Conservation (phyloP, 2,888 invertebrate genomes). For the Melanostoma scalare region DNA sequence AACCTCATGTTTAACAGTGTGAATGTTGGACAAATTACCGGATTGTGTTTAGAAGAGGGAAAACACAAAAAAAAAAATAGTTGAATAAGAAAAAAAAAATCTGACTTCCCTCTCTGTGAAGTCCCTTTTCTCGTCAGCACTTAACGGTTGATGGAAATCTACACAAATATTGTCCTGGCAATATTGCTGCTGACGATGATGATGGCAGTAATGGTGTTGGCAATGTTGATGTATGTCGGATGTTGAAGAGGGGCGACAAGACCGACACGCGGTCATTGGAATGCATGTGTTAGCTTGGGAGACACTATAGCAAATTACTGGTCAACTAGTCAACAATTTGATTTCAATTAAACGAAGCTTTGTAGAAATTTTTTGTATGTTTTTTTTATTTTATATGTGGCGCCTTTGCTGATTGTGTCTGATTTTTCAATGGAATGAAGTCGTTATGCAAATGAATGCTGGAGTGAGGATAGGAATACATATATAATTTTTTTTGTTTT, state of each 20-base stretch:
- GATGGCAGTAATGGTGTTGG: slow-evolving; percentile 21
- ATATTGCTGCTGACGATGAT: slow-evolving; percentile 33
- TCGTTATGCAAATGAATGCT: slow-evolving; percentile 55
- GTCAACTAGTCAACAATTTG: slow-evolving; percentile 67
- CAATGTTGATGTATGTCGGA: neutral
- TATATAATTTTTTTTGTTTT: slow-evolving; percentile 13
- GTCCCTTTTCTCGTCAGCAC: slow-evolving; percentile 55
- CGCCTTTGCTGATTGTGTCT: slow-evolving; percentile 39
- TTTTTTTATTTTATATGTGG: neutral
- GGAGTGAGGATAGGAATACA: slow-evolving; percentile 14
- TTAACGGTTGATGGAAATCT: slow-evolving; percentile 66
- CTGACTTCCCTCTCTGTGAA: neutral
- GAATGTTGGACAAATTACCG: slow-evolving; percentile 52
- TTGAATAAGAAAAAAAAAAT: neutral
- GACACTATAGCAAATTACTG: slow-evolving; percentile 52
- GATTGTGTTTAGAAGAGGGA: slow-evolving; percentile 35
- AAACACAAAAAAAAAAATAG: slow-evolving; percentile 7
- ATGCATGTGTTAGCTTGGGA: neutral
- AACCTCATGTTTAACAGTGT: slow-evolving; percentile 43
- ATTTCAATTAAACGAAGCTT: slow-evolving; percentile 65
- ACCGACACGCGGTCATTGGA: slow-evolving; percentile 13
- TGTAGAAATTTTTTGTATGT: slow-evolving; percentile 7
- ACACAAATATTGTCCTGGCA: slow-evolving; percentile 65
- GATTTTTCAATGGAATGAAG: slow-evolving; percentile 31
- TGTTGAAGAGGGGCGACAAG: slow-evolving; percentile 28